A percentile compares a stretch with the other conserved stretches of the same genome.
These are phyloP conservation scores for Argentina silus DNA, from an alignment of 2,797 vertebrate genomes.

Conservation along the genomic window DNA sequence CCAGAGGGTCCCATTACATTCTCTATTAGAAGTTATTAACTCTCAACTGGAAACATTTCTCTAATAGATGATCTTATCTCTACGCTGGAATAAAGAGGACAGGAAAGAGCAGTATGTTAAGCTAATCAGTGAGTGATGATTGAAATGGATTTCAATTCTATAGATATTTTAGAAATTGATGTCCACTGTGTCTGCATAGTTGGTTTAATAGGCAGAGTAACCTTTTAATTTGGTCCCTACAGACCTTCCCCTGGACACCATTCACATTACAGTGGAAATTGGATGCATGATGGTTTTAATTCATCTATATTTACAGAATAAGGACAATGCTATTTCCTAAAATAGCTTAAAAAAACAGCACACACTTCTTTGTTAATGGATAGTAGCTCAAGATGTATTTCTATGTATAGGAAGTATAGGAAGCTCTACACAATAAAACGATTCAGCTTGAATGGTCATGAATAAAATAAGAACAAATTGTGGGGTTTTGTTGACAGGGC, in stretches of 20 bases:
- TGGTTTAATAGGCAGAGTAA: neutral
- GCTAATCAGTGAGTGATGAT: conserved; percentile 14
- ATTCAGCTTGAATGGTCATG: no score
- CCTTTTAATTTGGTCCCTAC: conserved; percentile 9
- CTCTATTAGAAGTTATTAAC: conserved; percentile 29
- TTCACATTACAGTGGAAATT: conserved; percentile 27
- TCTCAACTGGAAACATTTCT: conserved; percentile 19
- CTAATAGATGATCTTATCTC: conserved; percentile 18
- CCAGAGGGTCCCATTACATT: conserved; percentile 26
- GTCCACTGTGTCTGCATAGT: neutral
- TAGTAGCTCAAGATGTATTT: neutral
- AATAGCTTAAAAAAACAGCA: neutral
- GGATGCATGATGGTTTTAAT: conserved; percentile 25
- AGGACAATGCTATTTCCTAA: neutral
- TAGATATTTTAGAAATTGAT: neutral
- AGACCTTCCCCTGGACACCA: neutral
- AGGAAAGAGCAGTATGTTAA: conserved; percentile 10
- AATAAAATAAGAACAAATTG: neutral
- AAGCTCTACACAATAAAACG: no score
- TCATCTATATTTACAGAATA: conserved; percentile 20
- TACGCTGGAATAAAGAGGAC: conserved; percentile 32
- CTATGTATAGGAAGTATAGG: no score
- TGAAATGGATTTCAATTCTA: neutral
- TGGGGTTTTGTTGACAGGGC: neutral
- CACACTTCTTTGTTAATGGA: neutral